Evolutionary conservation across 2,797 vertebrate genomes (phyloP).

Genomic region (Prunella strophiata): DNA sequence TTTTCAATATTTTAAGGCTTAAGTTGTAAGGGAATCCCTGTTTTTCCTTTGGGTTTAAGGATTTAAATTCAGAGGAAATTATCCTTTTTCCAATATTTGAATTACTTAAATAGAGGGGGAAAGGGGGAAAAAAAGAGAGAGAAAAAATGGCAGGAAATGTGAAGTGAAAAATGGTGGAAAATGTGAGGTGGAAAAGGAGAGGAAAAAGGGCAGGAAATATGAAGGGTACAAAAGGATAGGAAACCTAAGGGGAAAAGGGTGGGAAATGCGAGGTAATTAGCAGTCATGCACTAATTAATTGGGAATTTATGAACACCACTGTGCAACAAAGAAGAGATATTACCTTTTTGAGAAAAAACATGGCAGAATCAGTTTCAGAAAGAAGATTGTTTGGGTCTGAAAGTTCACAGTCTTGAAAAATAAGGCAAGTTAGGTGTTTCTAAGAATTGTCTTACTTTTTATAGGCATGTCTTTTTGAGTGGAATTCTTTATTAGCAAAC

Average conservation of each 20-base stretch:
- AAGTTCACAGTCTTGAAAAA: neutral
- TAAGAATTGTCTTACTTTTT: neutral
- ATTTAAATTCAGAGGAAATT: neutral
- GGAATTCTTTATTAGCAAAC: neutral
- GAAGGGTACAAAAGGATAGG: neutral
- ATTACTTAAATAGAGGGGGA: neutral
- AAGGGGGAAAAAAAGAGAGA: neutral
- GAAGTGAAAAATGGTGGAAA: neutral
- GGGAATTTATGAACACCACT: neutral
- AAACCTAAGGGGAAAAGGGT: fast-evolving
- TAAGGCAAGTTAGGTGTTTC: neutral
- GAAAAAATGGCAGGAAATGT: neutral
- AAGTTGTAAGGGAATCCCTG: neutral
- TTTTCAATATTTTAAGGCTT: neutral
- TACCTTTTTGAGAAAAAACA: neutral
- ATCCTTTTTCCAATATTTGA: neutral
- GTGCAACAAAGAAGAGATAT: neutral
- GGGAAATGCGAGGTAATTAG: neutral
- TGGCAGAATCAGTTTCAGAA: neutral
- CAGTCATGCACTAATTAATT: neutral
- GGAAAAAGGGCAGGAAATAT: fast-evolving
- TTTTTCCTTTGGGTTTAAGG: neutral
- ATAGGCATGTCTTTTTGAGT: neutral
- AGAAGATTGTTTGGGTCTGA: neutral
- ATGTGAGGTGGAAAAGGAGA: neutral